Base-by-base conservation (phyloP, 2,888 invertebrate species). In the Acleris holmiana region DNA sequence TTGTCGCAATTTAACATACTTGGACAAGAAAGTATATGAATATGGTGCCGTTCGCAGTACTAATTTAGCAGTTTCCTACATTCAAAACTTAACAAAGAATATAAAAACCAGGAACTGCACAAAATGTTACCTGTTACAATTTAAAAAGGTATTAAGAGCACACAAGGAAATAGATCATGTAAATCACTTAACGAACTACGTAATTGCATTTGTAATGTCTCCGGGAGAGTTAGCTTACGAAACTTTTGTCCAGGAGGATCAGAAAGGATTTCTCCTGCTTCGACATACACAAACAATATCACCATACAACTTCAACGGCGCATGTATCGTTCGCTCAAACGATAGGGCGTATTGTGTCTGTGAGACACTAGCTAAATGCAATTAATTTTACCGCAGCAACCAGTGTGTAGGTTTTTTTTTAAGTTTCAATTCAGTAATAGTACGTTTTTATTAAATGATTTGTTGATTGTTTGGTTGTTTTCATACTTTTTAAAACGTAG, bases 151-250 rank as follows among this genome's bases (percentile, higher is more conserved):
- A 55, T 75, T 92, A 61, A 83, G 93, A 35, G 85, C 78, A 66
- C 89, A 85, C 73, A 83, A 80, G 77, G 91, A 82, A 72, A 78
- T 80, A 70, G 84, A 82, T 73, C 79, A 78, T 13, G 65, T 73
- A 56, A 73, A 76, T 19, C 85, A 82, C 46, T 77, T 77, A 62
- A 80, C 75, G 4, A 80, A 94, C 73, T 94, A 95, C 75, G 92
- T 96, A 25, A 82, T 96, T 44, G 93, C 94, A 65, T 89, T 97
- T 67, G 88, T 93, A 66, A 94, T 95, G 10, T 77, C 82, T 1
- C 96, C 96, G 0, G 95, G 94, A 4, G 84, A 93, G 1, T 95
- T 95, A 0, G 89, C 93, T 35, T 96, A 94, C 73, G 96, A 96
- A 83, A 94, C 94, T 1, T 95, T 95, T 0, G 88, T 96, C 10